A percentile compares a stretch with the other conserved stretches of the same genome.
phyloP scores from a whole-genome alignment of 1,140 invertebrate genomes.

The Gonatopus flavifemur region DNA sequence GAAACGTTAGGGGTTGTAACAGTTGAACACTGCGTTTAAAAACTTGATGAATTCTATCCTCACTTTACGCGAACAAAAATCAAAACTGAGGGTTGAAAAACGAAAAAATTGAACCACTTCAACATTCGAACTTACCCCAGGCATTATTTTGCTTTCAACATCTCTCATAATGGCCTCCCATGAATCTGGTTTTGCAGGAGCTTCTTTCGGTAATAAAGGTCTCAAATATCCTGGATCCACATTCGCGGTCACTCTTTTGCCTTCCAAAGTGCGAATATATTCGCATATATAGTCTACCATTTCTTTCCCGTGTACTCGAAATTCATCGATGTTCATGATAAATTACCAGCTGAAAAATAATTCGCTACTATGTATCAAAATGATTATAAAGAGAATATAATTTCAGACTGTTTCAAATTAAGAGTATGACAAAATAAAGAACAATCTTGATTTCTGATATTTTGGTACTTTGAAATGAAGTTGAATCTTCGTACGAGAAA shows the following conservation, averaged over 20 bases:
- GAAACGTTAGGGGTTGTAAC: too few relatives aligned
- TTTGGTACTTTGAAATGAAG: too few relatives aligned
- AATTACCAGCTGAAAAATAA: slow-evolving; percentile 17
- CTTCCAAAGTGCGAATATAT: slow-evolving; percentile 76
- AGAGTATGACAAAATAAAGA: too few relatives aligned
- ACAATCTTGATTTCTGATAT: too few relatives aligned
- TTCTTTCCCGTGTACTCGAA: slow-evolving; percentile 80
- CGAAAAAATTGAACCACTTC: too few relatives aligned
- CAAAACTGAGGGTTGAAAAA: slow-evolving; percentile 41
- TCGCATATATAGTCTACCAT: slow-evolving; percentile 94
- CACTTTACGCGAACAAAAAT: neutral
- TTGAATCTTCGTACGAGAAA: too few relatives aligned
- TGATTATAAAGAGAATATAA: too few relatives aligned
- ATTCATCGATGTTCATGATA: slow-evolving; percentile 80
- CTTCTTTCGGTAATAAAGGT: slow-evolving; percentile 70
- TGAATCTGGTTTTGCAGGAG: slow-evolving; percentile 78
- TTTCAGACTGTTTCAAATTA: too few relatives aligned
- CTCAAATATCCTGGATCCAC: slow-evolving; percentile 85
- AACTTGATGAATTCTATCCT: too few relatives aligned
- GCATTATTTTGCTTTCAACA: slow-evolving; percentile 89
- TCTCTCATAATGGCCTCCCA: slow-evolving; percentile 88
- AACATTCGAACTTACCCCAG: slow-evolving; percentile 85
- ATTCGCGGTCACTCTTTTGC: slow-evolving; percentile 77
- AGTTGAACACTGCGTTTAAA: too few relatives aligned
- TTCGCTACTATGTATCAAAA: too few relatives aligned